phyloP scores from a whole-genome alignment of 2,797 vertebrate genomes.

The Brachyrhaphis roseni region DNA sequence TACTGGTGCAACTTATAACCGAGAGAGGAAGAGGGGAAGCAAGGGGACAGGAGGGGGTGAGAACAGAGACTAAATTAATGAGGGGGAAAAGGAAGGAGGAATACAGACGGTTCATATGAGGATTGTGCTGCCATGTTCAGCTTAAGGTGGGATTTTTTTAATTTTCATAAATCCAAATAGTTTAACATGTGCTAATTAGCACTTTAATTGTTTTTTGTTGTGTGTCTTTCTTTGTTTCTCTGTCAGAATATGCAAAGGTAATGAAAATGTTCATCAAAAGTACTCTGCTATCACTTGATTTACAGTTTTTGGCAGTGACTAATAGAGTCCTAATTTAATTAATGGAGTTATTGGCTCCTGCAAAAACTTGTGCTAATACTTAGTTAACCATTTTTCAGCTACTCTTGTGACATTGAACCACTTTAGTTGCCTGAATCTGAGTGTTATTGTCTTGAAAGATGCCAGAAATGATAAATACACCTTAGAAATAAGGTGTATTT shows the following conservation, averaged over 20 bases:
- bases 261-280: neutral
- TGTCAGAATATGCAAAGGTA: neutral
- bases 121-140: conserved; percentile 55
- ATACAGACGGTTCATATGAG: conserved; percentile 42
- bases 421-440: neutral
- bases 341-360: neutral
- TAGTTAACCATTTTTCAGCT: neutral
- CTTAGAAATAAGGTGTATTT: no score
- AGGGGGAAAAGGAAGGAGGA: conserved; percentile 55
- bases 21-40: conserved; percentile 30
- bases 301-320: neutral
- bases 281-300: neutral
- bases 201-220: neutral
- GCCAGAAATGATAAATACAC: neutral
- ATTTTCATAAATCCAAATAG: neutral
- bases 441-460: neutral
- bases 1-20: conserved; percentile 43
- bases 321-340: neutral
- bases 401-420: neutral
- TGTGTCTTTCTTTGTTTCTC: neutral
- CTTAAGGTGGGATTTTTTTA: conserved; percentile 62
- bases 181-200: neutral
- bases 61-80: conserved; percentile 33
- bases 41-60: conserved; percentile 20
- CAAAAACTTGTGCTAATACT: neutral